Evolutionary conservation across 2,888 invertebrate species (phyloP).

Genomic region (Tigriopus californicus): DNA sequence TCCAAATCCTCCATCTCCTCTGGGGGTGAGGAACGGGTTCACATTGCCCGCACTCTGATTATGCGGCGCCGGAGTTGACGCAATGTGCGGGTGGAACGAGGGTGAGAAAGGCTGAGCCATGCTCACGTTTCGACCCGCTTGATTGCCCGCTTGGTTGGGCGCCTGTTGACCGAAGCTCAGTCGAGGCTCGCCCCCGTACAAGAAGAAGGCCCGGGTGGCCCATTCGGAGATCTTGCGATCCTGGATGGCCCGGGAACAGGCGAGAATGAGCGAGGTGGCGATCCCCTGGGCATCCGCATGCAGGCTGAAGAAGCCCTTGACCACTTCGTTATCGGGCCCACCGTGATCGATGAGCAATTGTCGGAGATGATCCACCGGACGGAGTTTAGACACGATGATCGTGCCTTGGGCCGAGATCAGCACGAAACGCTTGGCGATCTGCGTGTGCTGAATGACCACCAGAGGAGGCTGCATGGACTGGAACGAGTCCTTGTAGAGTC

Average conservation of each 20-base stretch:
- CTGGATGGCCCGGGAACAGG: slow-evolving; percentile 34
- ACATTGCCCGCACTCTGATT: slow-evolving; percentile 23
- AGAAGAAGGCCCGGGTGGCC: slow-evolving; percentile 77
- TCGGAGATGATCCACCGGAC: slow-evolving; percentile 67
- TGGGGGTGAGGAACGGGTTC: too few relatives aligned
- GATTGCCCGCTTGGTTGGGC: not conserved
- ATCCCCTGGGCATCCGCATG: slow-evolving; percentile 72
- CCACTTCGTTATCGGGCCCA: slow-evolving; percentile 65
- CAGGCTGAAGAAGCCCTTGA: slow-evolving; percentile 61
- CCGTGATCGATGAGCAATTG: slow-evolving; percentile 38
- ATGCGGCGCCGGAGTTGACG: slow-evolving; percentile 16
- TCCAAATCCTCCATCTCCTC: not conserved
- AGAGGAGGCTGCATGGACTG: slow-evolving; percentile 38
- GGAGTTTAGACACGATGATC: slow-evolving; percentile 57
- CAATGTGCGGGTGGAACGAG: slow-evolving; percentile 15
- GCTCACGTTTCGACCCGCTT: not conserved
- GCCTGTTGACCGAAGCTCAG: not conserved
- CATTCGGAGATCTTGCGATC: slow-evolving; percentile 45
- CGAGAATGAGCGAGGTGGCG: slow-evolving; percentile 64
- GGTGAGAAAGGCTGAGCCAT: not conserved
- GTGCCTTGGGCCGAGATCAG: slow-evolving; percentile 70
- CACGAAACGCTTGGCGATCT: slow-evolving; percentile 54
- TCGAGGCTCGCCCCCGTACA: slow-evolving; percentile 59
- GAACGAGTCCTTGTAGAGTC: slow-evolving; percentile 20
- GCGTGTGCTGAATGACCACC: slow-evolving; percentile 48